Evolutionary conservation across 2,113 vertebrate species (phyloP), one percentile per base, ranked within the genome.

Genomic region (Capreolus pygargus): DNA sequence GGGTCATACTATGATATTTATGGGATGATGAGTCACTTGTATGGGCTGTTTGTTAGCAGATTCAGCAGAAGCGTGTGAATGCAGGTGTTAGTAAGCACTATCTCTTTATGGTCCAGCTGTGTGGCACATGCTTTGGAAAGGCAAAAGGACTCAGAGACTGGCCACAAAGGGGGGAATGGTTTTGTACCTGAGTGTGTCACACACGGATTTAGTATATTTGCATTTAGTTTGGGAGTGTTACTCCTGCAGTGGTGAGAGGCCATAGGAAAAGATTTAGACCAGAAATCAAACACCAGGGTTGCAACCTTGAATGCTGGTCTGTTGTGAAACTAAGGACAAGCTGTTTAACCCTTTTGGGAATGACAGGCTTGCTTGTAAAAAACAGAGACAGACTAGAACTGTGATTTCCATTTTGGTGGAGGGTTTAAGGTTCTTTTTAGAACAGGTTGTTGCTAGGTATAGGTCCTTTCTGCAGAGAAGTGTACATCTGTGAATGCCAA

Each of bases 1-100:
- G 21, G 94, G 88, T 94, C 95, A 90, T 61, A 6, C 94, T 93
- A 30, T 82, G 88, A 39, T 97, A 86, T 96, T 97, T 96, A 78
- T 61, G 82, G 88, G 47, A 86, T 0, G 47, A 60, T 94, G 94
- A 97, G 36, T 91, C 91, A 96, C 10, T 50, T 0, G 7, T 12
- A 11, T 5, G 19, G 45, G 47, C 86, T 14, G 87, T 86, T 54
- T 79, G 84, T 94, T 91, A 92, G 93, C 84, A 39, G 70, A 93
- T 84, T 95, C 79, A 33, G 87, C 95, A 79, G 61, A 84, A 78
- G 84, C 19, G 67, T 92, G 91, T 3, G 61, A 96, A 55, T 7
- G 25, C 52, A 33, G 4, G 23, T 16, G 54, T 95, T 52, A 91
- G 86, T 16, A 57, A 23, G 27, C 5, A 3, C 58, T 6, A 0